phyloP scores from a whole-genome alignment of 2,113 vertebrate species.

The Eulacestoma nigropectus region DNA sequence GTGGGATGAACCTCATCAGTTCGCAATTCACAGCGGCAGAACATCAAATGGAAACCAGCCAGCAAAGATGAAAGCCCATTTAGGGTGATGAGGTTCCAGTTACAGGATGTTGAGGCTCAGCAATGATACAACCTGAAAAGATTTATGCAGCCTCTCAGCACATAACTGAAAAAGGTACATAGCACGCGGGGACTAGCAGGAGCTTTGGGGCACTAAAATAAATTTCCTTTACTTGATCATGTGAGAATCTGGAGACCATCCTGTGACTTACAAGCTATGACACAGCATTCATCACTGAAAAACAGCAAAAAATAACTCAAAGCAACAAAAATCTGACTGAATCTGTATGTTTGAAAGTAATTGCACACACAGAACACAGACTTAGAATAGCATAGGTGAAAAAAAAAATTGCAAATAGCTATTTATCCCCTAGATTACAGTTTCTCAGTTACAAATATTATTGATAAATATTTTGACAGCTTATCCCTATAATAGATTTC shows the following conservation, averaged over 20 bases:
- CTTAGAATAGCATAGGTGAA: neutral
- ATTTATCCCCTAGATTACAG: neutral
- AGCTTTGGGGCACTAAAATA: neutral
- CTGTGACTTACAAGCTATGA: neutral
- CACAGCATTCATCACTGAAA: neutral
- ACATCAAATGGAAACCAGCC: neutral
- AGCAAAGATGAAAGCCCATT: neutral
- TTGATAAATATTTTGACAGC: neutral
- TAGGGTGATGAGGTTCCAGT: neutral
- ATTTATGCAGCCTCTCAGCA: neutral
- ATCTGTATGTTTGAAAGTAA: neutral
- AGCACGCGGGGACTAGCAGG: neutral
- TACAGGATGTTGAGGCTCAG: neutral
- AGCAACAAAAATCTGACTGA: neutral
- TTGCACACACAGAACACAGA: neutral
- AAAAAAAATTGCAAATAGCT: neutral
- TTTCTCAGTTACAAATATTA: neutral
- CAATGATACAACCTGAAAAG: neutral
- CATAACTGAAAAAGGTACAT: neutral
- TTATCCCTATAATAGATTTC: neutral
- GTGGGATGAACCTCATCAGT: neutral
- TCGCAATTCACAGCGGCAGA: neutral
- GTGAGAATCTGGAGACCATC: conserved; percentile 25
- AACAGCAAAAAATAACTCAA: neutral
- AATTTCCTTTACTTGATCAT: conserved; percentile 15